Conservation (phyloP, 2,113 vertebrate species). For the Hyaena hyaena region DNA sequence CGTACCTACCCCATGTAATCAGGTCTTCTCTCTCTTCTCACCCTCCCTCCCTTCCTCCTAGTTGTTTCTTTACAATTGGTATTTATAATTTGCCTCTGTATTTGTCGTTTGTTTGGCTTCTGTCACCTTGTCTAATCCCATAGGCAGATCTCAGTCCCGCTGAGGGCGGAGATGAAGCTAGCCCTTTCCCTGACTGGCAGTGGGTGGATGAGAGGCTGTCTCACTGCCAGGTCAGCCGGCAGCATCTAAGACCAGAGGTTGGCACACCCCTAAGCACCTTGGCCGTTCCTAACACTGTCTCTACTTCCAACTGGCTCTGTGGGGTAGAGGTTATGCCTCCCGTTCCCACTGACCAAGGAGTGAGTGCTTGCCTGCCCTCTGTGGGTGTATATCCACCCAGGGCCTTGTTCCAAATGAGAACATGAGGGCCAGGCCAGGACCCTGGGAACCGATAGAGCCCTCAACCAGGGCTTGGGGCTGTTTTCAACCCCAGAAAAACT, state of each 20-base stretch:
- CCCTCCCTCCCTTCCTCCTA: background rate
- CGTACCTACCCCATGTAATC: background rate
- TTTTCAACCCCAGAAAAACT: background rate
- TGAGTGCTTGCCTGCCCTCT: background rate
- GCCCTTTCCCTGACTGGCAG: background rate
- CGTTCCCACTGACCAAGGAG: background rate
- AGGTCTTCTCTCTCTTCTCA: background rate
- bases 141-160: background rate
- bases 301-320: background rate
- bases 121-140: background rate
- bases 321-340: background rate
- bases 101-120: background rate
- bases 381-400: rapidly evolving
- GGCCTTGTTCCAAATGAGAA: background rate
- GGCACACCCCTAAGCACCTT: background rate
- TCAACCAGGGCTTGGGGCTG: background rate
- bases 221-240: background rate
- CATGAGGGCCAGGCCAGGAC: background rate
- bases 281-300: background rate
- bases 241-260: background rate
- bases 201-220: background rate
- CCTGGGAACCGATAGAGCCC: background rate
- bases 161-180: background rate
- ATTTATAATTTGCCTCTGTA: background rate
- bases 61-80: background rate